Evolutionary conservation across 1,140 invertebrate genomes (phyloP), one percentile per base, ranked within the genome.

Genomic region (Druon quercuslanigerum): DNA sequence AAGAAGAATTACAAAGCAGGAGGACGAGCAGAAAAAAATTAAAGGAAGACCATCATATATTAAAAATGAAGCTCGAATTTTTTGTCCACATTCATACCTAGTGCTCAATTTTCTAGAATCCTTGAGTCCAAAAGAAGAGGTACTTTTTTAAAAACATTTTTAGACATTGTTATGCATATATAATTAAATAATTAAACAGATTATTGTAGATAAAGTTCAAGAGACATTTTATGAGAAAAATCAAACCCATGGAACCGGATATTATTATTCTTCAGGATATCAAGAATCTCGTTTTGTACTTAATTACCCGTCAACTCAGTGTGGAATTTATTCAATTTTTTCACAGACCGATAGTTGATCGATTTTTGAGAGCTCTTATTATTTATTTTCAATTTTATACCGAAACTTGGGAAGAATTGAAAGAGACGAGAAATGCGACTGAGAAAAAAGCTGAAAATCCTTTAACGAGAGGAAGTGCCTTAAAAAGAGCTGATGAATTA

Each of bases 261-360:
- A 84, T 94, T 19, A 91, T 94, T 16, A 93, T 92, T 8, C 83
- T 94, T 19, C 93, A 95, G 88, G 94, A 95, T 82, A 88, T 94
- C 52, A 95, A 94, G 87, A 93, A 95, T 83, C 90, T 95, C 33
- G 93, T 92, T 2, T 73, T 95, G 73, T 95, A 91, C 85, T 91
- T 93, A 3, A 89, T 93, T 13, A 77, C 88, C 19, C 89, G 85
- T 57, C 91, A 93, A 78, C 86, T 94, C 75, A 93, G 92, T 54
- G 83, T 91, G 3, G 90, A 93, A 80, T 92, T 94, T 74, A 92
- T 95, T 56, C 90, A 92, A 51, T 92, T 93, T 79, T 90, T 94
- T 52, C 94, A 94, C 79, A 86, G 92, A 8, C 88, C 91, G 19
- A 90, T 92, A 11, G 92, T 92, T 2, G 94, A 95, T 81, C 90